Evolutionary conservation across 2,888 invertebrate species (phyloP).

Genomic region (Teinopalpus imperialis): DNA sequence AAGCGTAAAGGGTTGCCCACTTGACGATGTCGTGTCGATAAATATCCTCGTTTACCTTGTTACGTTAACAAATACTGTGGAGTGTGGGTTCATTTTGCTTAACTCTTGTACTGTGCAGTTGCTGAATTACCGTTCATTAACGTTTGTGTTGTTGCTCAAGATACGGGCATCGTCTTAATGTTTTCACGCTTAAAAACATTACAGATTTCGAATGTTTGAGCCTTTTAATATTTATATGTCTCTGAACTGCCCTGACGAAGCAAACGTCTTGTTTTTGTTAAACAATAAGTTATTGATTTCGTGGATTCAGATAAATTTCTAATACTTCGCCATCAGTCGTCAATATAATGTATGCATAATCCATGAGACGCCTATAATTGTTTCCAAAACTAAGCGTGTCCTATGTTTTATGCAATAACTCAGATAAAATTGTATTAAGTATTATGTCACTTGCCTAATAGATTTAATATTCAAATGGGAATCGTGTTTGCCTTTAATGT

Average conservation of each 20-base stretch:
- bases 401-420: constrained; percentile 70
- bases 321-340: too few relatives aligned
- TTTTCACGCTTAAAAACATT: constrained; percentile 2
- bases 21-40: constrained; percentile 68
- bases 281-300: constrained; percentile 60
- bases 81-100: constrained; percentile 48
- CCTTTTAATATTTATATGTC: constrained; percentile 5
- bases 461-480: constrained; percentile 77
- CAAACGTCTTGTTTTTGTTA: constrained; percentile 11
- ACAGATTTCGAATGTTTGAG: not conserved
- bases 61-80: constrained; percentile 63
- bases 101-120: constrained; percentile 34
- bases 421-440: constrained; percentile 76
- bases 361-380: constrained; percentile 68
- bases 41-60: constrained; percentile 69
- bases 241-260: too few relatives aligned
- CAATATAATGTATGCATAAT: constrained; percentile 61
- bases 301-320: constrained; percentile 58
- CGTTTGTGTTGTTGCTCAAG: constrained; percentile 8
- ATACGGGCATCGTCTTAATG: constrained; percentile 13
- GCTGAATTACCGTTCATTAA: constrained; percentile 35
- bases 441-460: constrained; percentile 76
- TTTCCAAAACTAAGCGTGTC: constrained; percentile 67
- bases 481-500: constrained; percentile 76
- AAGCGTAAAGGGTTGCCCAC: constrained; percentile 75